These are phyloP conservation scores for Achlya flavicornis DNA, from an alignment of 2,888 invertebrate genomes.

Conservation along the genomic window DNA sequence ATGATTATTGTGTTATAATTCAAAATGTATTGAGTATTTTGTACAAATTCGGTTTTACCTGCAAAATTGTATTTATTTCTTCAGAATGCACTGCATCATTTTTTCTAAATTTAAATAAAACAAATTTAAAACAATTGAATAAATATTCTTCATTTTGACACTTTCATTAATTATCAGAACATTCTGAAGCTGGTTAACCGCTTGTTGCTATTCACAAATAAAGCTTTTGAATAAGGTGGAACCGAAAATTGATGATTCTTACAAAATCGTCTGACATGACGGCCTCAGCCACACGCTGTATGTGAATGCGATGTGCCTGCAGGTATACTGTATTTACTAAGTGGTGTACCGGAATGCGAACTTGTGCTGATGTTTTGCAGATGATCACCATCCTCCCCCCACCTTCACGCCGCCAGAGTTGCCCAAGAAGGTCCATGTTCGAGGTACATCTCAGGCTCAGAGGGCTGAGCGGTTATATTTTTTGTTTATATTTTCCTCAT, in stretches of 20 bases:
- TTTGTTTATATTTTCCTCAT: conserved; percentile 66
- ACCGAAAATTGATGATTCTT: conserved; percentile 39
- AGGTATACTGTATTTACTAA: conserved; percentile 67
- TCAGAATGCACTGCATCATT: conserved; percentile 22
- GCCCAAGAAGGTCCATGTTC: conserved; percentile 99
- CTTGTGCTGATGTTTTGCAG: conserved; percentile 93
- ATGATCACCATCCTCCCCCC: conserved; percentile 98
- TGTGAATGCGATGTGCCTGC: conserved; percentile 68
- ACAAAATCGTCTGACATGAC: conserved; percentile 21
- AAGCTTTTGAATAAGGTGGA: conserved; percentile 46
- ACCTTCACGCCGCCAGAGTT: conserved; percentile 99
- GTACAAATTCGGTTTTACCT: conserved; percentile 57
- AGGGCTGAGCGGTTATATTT: conserved; percentile 74
- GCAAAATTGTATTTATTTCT: conserved; percentile 29
- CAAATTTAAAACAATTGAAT: neutral
- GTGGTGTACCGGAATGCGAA: conserved; percentile 84
- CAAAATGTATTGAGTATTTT: conserved; percentile 41
- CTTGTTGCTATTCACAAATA: conserved; percentile 17
- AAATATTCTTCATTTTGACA: neutral
- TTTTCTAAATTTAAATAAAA: conserved; percentile 4
- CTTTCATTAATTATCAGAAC: neutral
- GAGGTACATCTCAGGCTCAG: conserved; percentile 89
- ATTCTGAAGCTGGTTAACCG: conserved; percentile 15
- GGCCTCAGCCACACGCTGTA: conserved; percentile 61
- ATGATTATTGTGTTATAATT: conserved; percentile 25